These are phyloP conservation scores for Eufriesea mexicana DNA, from an alignment of 1,140 invertebrate genomes.

Conservation along the genomic window DNA sequence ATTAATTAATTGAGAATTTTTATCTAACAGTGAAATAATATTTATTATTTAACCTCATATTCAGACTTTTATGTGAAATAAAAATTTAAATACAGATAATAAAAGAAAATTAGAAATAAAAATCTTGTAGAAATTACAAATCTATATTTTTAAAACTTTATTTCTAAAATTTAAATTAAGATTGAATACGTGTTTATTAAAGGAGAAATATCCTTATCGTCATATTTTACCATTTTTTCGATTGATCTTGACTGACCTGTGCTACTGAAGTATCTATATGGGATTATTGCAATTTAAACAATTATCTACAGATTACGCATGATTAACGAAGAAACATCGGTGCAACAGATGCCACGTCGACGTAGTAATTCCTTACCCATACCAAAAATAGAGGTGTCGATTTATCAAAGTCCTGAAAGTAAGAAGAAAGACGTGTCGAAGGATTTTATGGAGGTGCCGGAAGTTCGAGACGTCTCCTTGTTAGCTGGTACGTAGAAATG, in stretches of 20 bases:
- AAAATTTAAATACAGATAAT: too few species aligned
- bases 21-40: too few species aligned
- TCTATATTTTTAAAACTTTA: too few species aligned
- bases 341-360: constrained; percentile 88
- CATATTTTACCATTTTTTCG: too few species aligned
- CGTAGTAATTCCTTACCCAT: constrained; percentile 96
- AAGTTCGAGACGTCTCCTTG: constrained; percentile 85
- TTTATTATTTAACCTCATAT: too few species aligned
- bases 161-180: too few species aligned
- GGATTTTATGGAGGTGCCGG: constrained; percentile 90
- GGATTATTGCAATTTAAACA: neutral
- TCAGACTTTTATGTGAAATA: too few species aligned
- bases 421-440: constrained; percentile 87
- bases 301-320: constrained; percentile 86
- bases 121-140: too few species aligned
- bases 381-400: constrained; percentile 94
- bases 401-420: constrained; percentile 89
- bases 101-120: too few species aligned
- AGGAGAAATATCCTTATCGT: too few species aligned
- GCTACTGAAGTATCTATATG: neutral
- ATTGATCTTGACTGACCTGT: neutral
- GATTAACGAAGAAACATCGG: constrained; percentile 90
- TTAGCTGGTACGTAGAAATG: constrained; percentile 77
- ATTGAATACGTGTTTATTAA: too few species aligned
- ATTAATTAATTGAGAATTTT: too few species aligned